Evolutionary conservation across 2,888 invertebrate species (phyloP).

Genomic region (Tolmerus cingulatus): DNA sequence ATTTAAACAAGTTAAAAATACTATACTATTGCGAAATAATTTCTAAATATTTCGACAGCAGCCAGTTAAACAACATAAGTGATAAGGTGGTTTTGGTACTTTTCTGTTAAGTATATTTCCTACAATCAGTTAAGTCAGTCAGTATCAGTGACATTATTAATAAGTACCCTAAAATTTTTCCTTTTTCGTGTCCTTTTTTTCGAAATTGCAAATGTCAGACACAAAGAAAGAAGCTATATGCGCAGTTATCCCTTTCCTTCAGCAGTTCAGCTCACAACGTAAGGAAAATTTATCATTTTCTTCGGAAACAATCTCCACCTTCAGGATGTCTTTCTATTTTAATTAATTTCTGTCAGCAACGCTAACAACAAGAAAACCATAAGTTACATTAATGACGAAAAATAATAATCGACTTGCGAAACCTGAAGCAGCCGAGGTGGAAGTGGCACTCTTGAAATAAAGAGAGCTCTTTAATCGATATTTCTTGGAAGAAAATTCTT

Average conservation of each 20-base stretch:
- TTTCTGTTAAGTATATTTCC: background rate
- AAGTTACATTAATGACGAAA: slow-evolving; percentile 6
- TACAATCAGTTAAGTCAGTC: background rate
- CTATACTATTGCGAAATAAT: too few species aligned
- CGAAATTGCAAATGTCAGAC: background rate
- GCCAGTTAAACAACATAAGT: too few species aligned
- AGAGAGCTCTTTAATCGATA: slow-evolving; percentile 9
- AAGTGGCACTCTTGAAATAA: background rate
- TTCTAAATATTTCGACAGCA: too few species aligned
- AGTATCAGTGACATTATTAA: background rate
- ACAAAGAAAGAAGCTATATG: background rate
- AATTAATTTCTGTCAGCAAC: slow-evolving; percentile 8
- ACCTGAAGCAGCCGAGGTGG: background rate
- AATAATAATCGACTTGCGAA: slow-evolving; percentile 13
- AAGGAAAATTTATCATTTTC: slow-evolving; percentile 10
- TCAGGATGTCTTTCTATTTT: background rate
- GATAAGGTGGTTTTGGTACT: too few species aligned
- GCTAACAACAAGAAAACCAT: background rate
- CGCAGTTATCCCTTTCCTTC: background rate
- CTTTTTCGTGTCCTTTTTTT: background rate
- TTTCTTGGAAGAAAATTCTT: background rate
- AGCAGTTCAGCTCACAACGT: background rate
- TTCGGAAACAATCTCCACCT: background rate
- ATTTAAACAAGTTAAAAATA: too few species aligned
- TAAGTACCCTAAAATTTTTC: background rate